Evolutionary conservation across 2,888 invertebrate species (phyloP).

Genomic region (Drosophila lacicola): DNA sequence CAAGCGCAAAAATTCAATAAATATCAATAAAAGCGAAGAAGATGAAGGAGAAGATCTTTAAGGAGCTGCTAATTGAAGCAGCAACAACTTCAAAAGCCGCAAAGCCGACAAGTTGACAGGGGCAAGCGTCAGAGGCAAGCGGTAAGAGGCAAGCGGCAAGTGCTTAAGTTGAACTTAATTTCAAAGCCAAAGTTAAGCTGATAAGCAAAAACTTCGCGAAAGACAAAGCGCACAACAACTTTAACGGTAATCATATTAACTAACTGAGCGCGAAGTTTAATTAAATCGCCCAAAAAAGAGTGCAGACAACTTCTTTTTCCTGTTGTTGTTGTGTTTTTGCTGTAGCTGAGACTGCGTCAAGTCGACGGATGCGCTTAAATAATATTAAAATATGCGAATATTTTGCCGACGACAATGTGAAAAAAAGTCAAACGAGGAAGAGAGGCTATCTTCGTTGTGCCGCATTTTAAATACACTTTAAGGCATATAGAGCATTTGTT

Average conservation of each 20-base stretch:
- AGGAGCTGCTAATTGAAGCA: conserved; percentile 45
- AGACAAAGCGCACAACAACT: conserved; percentile 11
- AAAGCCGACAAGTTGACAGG: conserved; percentile 50
- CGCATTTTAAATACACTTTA: background rate
- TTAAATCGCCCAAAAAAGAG: conserved; percentile 70
- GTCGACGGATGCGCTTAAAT: conserved; percentile 59
- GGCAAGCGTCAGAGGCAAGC: background rate
- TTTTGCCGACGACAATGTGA: conserved; percentile 62
- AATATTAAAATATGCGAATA: conserved; percentile 65
- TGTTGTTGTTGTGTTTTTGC: conserved; percentile 3
- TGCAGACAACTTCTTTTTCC: conserved; percentile 9
- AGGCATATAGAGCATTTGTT: too few relatives aligned
- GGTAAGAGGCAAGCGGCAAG: background rate
- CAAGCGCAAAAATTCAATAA: conserved; percentile 65
- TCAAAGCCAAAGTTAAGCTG: conserved; percentile 3
- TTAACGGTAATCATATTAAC: conserved; percentile 75
- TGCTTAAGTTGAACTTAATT: conserved; percentile 28
- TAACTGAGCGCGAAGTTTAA: conserved; percentile 59
- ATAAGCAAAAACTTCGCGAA: conserved; percentile 9
- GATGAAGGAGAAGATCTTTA: conserved; percentile 30
- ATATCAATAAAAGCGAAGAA: conserved; percentile 66
- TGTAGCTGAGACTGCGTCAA: conserved; percentile 9
- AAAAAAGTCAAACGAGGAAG: conserved; percentile 4
- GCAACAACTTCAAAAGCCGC: conserved; percentile 46
- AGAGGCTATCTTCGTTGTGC: background rate